phyloP scores from a whole-genome alignment of 2,113 vertebrate species.

The Scatophagus argus region DNA sequence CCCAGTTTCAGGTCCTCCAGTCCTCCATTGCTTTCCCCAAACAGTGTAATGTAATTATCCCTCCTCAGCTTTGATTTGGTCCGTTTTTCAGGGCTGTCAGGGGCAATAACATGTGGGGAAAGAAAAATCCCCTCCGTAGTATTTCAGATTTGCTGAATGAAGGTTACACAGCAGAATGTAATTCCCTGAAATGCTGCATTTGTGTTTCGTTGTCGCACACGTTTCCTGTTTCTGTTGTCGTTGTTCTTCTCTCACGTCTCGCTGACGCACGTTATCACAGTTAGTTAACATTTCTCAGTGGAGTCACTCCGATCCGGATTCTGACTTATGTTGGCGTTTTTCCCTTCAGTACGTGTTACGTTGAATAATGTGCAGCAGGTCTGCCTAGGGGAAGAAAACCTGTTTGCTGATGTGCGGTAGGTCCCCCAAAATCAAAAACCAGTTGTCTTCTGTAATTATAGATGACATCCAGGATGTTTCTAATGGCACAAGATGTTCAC shows the following conservation, averaged over 20 bases:
- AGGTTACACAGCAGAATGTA: constrained; percentile 37
- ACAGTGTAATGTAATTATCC: constrained; percentile 51
- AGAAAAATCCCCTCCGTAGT: background rate
- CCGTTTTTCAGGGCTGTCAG: constrained; percentile 33
- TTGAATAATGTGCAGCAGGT: constrained; percentile 31
- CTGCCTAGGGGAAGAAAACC: constrained; percentile 5
- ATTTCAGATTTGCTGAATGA: constrained; percentile 60
- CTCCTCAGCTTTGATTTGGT: constrained; percentile 5
- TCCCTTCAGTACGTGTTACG: background rate
- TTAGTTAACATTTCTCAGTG: constrained; percentile 49
- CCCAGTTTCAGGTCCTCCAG: constrained; percentile 37
- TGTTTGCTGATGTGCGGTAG: background rate
- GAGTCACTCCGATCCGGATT: constrained; percentile 16
- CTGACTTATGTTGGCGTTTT: constrained; percentile 19
- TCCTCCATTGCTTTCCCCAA: constrained; percentile 42
- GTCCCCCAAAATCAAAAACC: background rate
- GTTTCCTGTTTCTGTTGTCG: background rate
- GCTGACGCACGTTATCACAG: constrained; percentile 61
- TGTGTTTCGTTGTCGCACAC: constrained; percentile 33
- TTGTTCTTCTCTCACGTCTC: background rate
- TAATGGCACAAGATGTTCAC: background rate
- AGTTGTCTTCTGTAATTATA: constrained; percentile 12
- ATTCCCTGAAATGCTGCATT: constrained; percentile 61
- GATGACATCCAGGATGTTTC: background rate
- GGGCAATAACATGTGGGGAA: constrained; percentile 35